Percentiles rank a stretch among this genome's conserved stretches.
Evolutionary conservation across 2,797 vertebrate genomes (phyloP).

Genomic region (Sebastolobus alascanus): DNA sequence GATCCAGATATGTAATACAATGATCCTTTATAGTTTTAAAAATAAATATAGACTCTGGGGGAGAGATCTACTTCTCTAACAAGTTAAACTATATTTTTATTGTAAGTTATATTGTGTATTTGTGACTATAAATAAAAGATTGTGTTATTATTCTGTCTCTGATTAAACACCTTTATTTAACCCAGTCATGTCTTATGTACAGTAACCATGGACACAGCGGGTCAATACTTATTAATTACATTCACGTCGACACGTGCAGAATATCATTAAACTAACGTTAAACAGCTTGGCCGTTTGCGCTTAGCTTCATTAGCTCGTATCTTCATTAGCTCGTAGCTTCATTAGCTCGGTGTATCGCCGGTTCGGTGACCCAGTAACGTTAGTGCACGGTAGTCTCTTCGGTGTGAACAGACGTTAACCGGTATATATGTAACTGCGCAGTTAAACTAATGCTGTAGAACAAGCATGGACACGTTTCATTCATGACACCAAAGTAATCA

Average conservation of each 20-base stretch:
- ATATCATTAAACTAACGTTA: not conserved
- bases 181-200: too few species aligned
- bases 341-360: not conserved
- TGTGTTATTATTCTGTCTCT: too few species aligned
- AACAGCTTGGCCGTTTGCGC: not conserved
- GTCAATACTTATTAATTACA: not conserved
- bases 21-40: too few species aligned
- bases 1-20: too few species aligned
- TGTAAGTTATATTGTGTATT: too few species aligned
- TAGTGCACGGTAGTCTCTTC: not conserved
- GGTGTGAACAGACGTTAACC: too few species aligned
- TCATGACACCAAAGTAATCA: not conserved
- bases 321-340: not conserved
- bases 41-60: too few species aligned
- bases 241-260: not conserved
- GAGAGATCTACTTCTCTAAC: too few species aligned
- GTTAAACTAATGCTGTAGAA: not conserved
- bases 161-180: too few species aligned
- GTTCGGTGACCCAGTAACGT: not conserved
- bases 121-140: too few species aligned
- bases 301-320: rapidly evolving
- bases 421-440: not conserved
- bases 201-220: not conserved
- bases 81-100: too few species aligned
- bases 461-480: not conserved